phyloP scores from a whole-genome alignment of 2,888 invertebrate species.

The Barypeithes pellucidus region DNA sequence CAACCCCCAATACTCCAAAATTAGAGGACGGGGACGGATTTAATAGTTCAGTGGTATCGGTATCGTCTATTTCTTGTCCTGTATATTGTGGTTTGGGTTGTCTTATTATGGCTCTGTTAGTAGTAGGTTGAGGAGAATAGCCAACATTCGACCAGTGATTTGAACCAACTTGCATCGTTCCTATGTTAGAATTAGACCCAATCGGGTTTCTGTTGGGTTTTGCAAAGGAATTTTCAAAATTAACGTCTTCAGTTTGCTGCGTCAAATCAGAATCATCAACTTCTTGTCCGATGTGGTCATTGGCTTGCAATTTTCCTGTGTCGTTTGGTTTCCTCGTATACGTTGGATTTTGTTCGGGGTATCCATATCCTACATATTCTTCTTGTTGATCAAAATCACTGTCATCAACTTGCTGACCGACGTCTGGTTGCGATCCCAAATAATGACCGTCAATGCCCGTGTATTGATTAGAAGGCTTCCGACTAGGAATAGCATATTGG shows the following conservation, averaged over 20 bases:
- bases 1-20: background rate
- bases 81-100: background rate
- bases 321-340: constrained; percentile 45
- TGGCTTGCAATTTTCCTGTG: background rate
- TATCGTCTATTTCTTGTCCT: constrained; percentile 56
- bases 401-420: constrained; percentile 48
- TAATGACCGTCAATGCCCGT: background rate
- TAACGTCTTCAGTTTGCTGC: constrained; percentile 48
- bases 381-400: constrained; percentile 57
- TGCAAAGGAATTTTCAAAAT: background rate
- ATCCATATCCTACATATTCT: constrained; percentile 38
- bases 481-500: background rate
- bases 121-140: constrained; percentile 1
- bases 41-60: constrained; percentile 2
- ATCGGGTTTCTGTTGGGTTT: background rate
- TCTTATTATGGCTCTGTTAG: background rate
- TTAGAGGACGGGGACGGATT: background rate
- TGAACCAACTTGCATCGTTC: background rate
- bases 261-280: constrained; percentile 51
- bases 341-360: background rate
- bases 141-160: background rate
- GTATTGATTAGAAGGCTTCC: background rate
- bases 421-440: background rate
- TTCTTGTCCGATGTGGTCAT: no score
- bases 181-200: background rate